Evolutionary conservation across 2,113 vertebrate species (phyloP).

Genomic region (Apodemus speciosus): DNA sequence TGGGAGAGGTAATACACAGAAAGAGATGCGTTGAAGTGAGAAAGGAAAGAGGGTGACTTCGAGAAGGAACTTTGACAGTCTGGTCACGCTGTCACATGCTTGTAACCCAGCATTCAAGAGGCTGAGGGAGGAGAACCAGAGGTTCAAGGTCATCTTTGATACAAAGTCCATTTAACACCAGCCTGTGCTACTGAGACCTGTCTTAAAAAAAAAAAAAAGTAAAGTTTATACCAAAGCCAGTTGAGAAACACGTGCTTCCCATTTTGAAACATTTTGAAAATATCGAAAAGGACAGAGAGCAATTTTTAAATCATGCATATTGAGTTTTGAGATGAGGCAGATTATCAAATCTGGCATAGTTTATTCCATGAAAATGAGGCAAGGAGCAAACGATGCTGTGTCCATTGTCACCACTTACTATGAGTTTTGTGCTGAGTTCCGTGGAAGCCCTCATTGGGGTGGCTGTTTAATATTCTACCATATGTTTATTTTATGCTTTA

Average conservation of each 20-base stretch:
- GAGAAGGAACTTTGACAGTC: background rate
- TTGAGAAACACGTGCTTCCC: background rate
- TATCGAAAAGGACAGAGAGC: background rate
- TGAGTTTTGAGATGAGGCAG: background rate
- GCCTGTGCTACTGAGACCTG: background rate
- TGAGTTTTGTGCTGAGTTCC: background rate
- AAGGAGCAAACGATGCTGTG: background rate
- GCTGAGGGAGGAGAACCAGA: background rate
- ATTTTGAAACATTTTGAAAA: background rate
- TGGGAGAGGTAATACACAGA: background rate
- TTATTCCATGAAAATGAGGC: background rate
- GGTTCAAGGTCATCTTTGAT: background rate
- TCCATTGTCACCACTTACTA: background rate
- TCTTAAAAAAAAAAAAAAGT: background rate
- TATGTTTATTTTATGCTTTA: background rate
- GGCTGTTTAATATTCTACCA: background rate
- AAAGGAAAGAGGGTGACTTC: background rate
- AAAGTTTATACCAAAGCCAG: background rate
- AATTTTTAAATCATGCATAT: background rate
- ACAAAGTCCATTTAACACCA: background rate
- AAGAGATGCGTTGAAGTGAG: background rate
- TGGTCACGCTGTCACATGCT: background rate
- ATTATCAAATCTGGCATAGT: background rate
- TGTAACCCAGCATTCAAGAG: background rate
- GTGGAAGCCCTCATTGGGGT: background rate